Conservation (phyloP, 2,888 invertebrate species). For the Rhodophaea formosa region DNA sequence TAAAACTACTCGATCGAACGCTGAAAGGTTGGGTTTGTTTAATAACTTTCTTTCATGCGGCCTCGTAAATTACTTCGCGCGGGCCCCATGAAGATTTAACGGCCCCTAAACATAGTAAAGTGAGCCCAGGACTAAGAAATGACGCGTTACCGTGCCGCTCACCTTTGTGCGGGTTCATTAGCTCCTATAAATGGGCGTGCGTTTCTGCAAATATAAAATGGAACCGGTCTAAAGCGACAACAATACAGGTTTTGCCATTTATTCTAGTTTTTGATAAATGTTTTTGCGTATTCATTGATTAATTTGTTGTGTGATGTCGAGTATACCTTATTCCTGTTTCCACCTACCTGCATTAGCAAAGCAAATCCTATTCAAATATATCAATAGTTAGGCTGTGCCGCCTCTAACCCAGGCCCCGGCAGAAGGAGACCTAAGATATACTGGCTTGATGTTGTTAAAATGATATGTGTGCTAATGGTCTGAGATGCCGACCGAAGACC, state of each 20-base stretch:
- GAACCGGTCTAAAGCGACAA: slow-evolving; percentile 12
- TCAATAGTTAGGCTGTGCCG: too few species aligned
- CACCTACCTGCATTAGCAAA: too few species aligned
- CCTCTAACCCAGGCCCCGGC: too few species aligned
- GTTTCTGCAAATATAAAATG: slow-evolving; percentile 26
- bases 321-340: too few species aligned
- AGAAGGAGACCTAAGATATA: too few species aligned
- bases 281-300: not conserved
- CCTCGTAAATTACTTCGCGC: slow-evolving; percentile 62
- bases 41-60: slow-evolving; percentile 54
- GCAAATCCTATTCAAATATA: too few species aligned
- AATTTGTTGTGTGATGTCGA: not conserved
- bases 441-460: not conserved
- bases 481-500: too few species aligned
- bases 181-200: slow-evolving; percentile 35
- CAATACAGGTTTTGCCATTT: slow-evolving; percentile 10
- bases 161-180: slow-evolving; percentile 41
- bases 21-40: slow-evolving; percentile 50
- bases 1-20: slow-evolving; percentile 44
- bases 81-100: slow-evolving; percentile 52
- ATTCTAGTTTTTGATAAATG: slow-evolving; percentile 10
- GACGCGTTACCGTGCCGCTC: slow-evolving; percentile 35
- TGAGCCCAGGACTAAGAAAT: slow-evolving; percentile 46
- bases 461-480: too few species aligned
- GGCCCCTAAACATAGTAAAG: slow-evolving; percentile 46